phyloP scores from a whole-genome alignment of 2,888 invertebrate genomes.

The Andrena flavipes region DNA sequence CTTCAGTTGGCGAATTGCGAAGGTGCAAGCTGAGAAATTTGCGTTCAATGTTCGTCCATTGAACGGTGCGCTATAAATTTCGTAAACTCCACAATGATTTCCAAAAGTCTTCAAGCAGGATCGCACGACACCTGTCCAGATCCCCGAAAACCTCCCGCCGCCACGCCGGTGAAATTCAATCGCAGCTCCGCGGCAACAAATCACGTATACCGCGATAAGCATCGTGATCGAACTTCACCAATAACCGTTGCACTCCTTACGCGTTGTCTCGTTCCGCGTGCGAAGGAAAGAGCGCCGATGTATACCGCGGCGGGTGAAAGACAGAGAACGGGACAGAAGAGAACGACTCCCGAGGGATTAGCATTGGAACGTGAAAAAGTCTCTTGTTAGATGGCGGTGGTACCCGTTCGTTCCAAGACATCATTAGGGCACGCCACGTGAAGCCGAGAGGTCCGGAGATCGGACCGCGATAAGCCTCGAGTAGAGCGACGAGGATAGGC shows the following conservation, averaged over 20 bases:
- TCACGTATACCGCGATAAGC: slow-evolving; percentile 57
- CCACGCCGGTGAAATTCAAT: slow-evolving; percentile 29
- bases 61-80: too few species aligned
- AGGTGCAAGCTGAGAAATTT: too few species aligned
- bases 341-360: slow-evolving; percentile 76
- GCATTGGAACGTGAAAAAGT: slow-evolving; percentile 82
- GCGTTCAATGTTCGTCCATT: too few species aligned
- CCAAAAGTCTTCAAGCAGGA: not conserved
- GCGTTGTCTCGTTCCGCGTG: slow-evolving; percentile 27
- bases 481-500: slow-evolving; percentile 40
- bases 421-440: slow-evolving; percentile 84
- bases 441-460: slow-evolving; percentile 78
- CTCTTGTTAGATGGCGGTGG: slow-evolving; percentile 80
- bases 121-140: not conserved
- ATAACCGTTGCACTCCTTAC: slow-evolving; percentile 23
- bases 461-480: slow-evolving; percentile 74
- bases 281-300: not conserved
- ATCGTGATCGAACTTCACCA: slow-evolving; percentile 55
- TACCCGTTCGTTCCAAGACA: slow-evolving; percentile 80
- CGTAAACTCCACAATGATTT: not conserved
- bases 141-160: not conserved
- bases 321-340: slow-evolving; percentile 11
- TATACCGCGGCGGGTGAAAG: not conserved
- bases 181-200: slow-evolving; percentile 51
- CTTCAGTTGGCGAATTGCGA: too few species aligned